Conservation (phyloP, 2,797 vertebrate species). For the Malurus splendens region DNA sequence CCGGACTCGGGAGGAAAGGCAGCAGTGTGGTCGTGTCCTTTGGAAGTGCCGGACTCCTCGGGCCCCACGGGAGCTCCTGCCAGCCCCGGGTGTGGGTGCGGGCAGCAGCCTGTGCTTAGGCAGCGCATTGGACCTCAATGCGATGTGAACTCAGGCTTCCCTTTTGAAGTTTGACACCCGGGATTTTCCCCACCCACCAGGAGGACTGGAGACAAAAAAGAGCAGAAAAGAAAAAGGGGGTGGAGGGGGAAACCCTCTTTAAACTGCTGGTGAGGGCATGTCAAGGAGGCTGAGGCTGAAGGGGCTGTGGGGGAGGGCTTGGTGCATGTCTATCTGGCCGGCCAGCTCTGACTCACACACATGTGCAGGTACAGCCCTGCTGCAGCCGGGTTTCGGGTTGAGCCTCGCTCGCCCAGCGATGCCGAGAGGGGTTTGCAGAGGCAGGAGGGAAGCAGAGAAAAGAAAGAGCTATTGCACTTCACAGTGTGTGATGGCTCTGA, state of each 20-base stretch:
- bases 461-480: background rate
- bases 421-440: background rate
- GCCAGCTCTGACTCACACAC: slow-evolving; percentile 15
- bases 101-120: slow-evolving; percentile 53
- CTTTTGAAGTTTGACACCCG: slow-evolving; percentile 72
- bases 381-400: background rate
- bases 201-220: slow-evolving; percentile 42
- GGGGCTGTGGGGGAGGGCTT: slow-evolving; percentile 3
- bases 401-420: accelerated
- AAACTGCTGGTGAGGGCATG: slow-evolving; percentile 24
- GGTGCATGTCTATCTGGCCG: background rate
- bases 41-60: accelerated
- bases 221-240: background rate
- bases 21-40: background rate
- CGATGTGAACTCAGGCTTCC: slow-evolving; percentile 62
- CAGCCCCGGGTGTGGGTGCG: slow-evolving; percentile 38
- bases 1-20: background rate
- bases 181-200: slow-evolving; percentile 69
- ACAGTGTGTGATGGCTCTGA: background rate
- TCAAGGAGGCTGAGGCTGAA: slow-evolving; percentile 10
- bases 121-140: slow-evolving; percentile 56
- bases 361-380: background rate
- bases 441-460: background rate
- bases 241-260: background rate
- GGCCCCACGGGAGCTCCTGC: background rate